Evolutionary conservation across 2,888 invertebrate genomes (phyloP).

Genomic region (Epistrophe eligans): DNA sequence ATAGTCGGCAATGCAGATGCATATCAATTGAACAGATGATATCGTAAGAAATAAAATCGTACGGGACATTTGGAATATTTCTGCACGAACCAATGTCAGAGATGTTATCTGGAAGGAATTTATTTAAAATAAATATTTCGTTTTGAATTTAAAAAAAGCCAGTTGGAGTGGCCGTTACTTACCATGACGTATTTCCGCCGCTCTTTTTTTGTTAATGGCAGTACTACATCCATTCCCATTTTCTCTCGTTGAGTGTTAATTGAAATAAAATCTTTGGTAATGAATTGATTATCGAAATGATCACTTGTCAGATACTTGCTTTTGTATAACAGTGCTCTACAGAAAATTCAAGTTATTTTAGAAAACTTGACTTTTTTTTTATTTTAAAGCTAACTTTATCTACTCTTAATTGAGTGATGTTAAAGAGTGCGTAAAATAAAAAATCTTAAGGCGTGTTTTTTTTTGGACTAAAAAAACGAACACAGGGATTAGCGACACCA

Average conservation of each 20-base stretch:
- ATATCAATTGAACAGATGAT: constrained; percentile 88
- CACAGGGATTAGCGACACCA: no score
- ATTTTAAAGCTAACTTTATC: no score
- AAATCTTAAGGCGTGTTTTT: no score
- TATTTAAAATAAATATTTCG: background rate
- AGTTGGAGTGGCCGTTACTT: constrained; percentile 82
- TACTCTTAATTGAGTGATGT: no score
- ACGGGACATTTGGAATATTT: constrained; percentile 78
- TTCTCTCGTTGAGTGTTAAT: constrained; percentile 87
- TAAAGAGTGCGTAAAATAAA: no score
- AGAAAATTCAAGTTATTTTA: constrained; percentile 47
- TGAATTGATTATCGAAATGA: constrained; percentile 89
- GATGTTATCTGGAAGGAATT: constrained; percentile 79
- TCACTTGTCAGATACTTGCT: constrained; percentile 89
- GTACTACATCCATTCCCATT: constrained; percentile 86
- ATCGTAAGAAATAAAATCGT: constrained; percentile 86
- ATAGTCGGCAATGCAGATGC: constrained; percentile 91
- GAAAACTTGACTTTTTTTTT: no score
- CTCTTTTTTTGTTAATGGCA: constrained; percentile 89
- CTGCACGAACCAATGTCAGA: constrained; percentile 78
- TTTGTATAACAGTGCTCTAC: constrained; percentile 89
- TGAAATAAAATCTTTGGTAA: constrained; percentile 87
- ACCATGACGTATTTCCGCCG: constrained; percentile 87
- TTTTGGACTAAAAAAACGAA: no score
- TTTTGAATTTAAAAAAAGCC: background rate